Conservation (phyloP, 2,888 invertebrate genomes). For the Apocheima hispidaria region DNA sequence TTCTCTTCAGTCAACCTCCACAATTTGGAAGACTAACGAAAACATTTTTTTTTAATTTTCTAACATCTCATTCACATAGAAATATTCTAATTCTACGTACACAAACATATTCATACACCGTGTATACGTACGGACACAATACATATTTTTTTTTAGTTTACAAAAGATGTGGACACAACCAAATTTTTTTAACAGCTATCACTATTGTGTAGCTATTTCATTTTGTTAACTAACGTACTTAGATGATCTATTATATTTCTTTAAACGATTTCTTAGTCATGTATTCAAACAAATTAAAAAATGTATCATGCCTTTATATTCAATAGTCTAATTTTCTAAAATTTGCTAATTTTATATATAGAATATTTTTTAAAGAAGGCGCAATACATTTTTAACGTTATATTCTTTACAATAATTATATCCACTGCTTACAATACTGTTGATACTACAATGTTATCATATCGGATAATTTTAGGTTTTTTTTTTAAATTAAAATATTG, state of each 20-base stretch:
- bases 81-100: slow-evolving; percentile 55
- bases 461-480: slow-evolving; percentile 13
- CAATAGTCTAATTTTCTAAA: slow-evolving; percentile 13
- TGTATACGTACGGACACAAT: slow-evolving; percentile 64
- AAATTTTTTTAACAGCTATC: slow-evolving; percentile 51
- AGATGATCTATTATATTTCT: slow-evolving; percentile 19
- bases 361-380: slow-evolving; percentile 1
- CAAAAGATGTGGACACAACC: slow-evolving; percentile 67
- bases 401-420: not conserved
- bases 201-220: slow-evolving; percentile 48
- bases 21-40: slow-evolving; percentile 77
- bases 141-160: slow-evolving; percentile 43
- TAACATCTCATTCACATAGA: slow-evolving; percentile 50
- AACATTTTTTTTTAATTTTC: slow-evolving; percentile 40
- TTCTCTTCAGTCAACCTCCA: slow-evolving; percentile 75
- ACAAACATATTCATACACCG: slow-evolving; percentile 59
- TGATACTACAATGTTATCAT: slow-evolving; percentile 7
- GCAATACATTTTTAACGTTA: slow-evolving; percentile 18
- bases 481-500: slow-evolving; percentile 33
- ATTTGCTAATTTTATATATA: slow-evolving; percentile 2
- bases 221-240: slow-evolving; percentile 23
- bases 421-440: not conserved
- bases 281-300: slow-evolving; percentile 31
- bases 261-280: slow-evolving; percentile 27
- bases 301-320: slow-evolving; percentile 33